These are phyloP conservation scores for Mugil cephalus DNA, from an alignment of 2,113 vertebrate species.

Conservation along the genomic window DNA sequence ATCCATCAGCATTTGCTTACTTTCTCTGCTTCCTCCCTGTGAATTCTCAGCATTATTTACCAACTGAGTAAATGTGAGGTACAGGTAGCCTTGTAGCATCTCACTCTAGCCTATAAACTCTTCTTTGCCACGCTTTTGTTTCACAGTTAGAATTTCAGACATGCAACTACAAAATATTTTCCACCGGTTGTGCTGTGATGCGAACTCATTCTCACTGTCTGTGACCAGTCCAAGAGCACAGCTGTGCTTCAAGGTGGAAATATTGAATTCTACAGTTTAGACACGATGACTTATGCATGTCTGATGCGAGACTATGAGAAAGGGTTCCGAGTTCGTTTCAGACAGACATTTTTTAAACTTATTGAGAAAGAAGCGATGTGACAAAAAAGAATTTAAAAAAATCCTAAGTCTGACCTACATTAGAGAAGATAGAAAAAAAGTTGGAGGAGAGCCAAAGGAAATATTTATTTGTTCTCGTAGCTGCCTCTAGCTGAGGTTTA, in stretches of 20 bases:
- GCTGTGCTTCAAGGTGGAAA: constrained; percentile 70
- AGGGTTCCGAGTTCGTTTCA: constrained; percentile 58
- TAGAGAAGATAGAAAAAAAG: constrained; percentile 55
- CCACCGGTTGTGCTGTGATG: constrained; percentile 49
- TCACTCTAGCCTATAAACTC: constrained; percentile 46
- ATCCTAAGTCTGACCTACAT: constrained; percentile 72
- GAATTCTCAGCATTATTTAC: constrained; percentile 28
- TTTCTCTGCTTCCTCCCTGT: constrained; percentile 16
- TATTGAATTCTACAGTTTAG: constrained; percentile 66
- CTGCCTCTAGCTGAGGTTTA: constrained; percentile 44
- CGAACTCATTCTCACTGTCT: constrained; percentile 51
- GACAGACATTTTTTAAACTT: constrained; percentile 53
- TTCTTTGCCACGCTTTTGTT: constrained; percentile 45
- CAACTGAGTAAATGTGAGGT: constrained; percentile 10
- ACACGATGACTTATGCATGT: constrained; percentile 66
- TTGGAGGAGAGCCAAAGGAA: constrained; percentile 61
- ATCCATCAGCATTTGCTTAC: neutral
- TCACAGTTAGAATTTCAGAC: constrained; percentile 54
- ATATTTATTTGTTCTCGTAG: constrained; percentile 62
- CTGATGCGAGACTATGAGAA: constrained; percentile 56
- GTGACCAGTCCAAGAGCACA: constrained; percentile 51
- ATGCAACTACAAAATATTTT: constrained; percentile 65
- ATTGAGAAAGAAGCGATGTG: constrained; percentile 56
- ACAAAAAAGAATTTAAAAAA: constrained; percentile 47
- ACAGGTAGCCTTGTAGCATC: constrained; percentile 44